Evolutionary conservation across 2,888 invertebrate species (phyloP), one percentile per base, ranked within the genome.

Genomic region (Drosophila yooni): DNA sequence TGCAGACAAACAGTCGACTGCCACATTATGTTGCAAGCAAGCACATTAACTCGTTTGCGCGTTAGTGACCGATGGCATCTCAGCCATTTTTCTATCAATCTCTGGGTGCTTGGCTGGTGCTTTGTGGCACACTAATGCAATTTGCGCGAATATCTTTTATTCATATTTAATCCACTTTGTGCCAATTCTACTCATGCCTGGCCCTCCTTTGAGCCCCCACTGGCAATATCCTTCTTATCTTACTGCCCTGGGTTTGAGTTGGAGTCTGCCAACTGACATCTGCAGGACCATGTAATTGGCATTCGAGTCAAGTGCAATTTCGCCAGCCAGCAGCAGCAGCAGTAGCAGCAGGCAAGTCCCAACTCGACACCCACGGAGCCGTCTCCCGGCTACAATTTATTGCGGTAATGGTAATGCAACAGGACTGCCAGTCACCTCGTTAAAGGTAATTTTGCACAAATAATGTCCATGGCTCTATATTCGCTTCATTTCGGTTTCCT

Each of bases 361-460:
- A 62, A 68, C 79, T 76, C 75, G 70, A 72, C 70, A 65, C 64
- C 61, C 67, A 67, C 67, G 56, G 59, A 46, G 72, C 34, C 70
- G 60, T 25, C 56, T 53, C 66, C 70, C 38, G 56, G 48, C 75
- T 70, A 78, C 81, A 88, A 85, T 85, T 85, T 89, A 85, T 89
- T 89, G 89, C 89, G 85, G 85, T 88, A 89, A 85, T 85, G 89
- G 89, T 87, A 87, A 86, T 84, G 89, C 84, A 83, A 89, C 84
- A 83, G 88, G 86, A 83, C 79, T 73, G 82, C 74, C 74, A 84
- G 85, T 81, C 88, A 89, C 84, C 87, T 89, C 88, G 85, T 89
- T 89, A 87, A 83, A 89, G 90, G 87, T 88, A 89, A 89, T 89
- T 89, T 88, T 88, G 83, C 89, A 82, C 87, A 87, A 87, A 87